Conservation (phyloP, 1,140 invertebrate species). For the Pseudomyrmex pallidus region DNA sequence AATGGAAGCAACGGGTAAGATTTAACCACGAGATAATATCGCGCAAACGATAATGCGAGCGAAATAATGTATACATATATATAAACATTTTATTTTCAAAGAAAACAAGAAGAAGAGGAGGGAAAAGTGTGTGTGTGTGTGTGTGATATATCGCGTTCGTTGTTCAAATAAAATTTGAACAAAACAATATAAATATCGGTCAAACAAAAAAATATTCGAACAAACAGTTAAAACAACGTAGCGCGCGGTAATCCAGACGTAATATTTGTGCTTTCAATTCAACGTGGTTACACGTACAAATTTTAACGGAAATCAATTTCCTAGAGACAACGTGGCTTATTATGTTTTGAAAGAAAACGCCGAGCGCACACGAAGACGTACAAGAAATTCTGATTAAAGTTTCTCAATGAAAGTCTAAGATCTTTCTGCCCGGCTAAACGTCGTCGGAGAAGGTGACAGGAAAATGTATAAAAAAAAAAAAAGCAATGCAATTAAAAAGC, state of each 20-base stretch:
- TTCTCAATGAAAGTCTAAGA: conserved; percentile 25
- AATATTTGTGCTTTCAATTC: conserved; percentile 37
- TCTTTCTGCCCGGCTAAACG: conserved; percentile 13
- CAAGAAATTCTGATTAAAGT: conserved; percentile 44
- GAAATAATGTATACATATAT: background rate
- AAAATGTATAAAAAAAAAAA: conserved; percentile 18
- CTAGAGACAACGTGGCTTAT: conserved; percentile 9
- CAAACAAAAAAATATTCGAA: conserved; percentile 3
- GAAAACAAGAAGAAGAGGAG: conserved; percentile 7
- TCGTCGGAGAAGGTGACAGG: background rate
- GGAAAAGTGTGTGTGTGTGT: no score
- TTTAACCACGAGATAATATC: background rate
- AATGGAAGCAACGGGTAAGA: conserved; percentile 1
- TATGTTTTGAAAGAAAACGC: conserved; percentile 34
- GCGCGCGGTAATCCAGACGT: conserved; percentile 12
- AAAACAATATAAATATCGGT: conserved; percentile 40
- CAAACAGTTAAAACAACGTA: conserved; percentile 22
- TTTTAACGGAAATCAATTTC: conserved; percentile 43
- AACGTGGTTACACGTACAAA: background rate
- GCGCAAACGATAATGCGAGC: background rate
- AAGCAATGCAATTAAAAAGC: background rate
- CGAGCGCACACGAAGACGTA: background rate
- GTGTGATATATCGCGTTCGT: no score
- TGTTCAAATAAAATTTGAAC: conserved; percentile 21
- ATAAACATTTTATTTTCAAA: conserved; percentile 49